Conservation (phyloP, 2,888 invertebrate genomes). For the Chironomus tentans region DNA sequence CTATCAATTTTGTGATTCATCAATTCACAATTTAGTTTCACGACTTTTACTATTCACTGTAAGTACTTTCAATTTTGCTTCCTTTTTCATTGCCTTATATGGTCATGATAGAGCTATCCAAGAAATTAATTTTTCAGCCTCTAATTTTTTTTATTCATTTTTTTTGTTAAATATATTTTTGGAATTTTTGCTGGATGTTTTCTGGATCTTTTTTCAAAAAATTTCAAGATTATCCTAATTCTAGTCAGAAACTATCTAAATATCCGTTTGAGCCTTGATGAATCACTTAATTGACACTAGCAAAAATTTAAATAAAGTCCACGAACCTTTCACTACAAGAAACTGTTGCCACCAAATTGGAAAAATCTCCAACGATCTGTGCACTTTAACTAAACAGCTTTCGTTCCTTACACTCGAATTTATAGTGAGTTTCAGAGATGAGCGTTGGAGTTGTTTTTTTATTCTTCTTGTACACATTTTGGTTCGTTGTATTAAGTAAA, state of each 20-base stretch:
- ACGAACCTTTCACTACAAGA: constrained; percentile 10
- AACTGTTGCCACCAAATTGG: neutral
- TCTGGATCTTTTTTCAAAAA: too few species aligned
- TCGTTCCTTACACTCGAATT: neutral
- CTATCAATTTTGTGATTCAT: neutral
- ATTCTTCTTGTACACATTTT: neutral
- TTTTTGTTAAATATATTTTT: neutral
- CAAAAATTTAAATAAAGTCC: neutral
- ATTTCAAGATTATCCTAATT: neutral
- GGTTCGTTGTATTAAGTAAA: neutral
- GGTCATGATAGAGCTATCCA: neutral
- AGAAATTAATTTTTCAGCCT: neutral
- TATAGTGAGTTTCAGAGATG: constrained; percentile 3
- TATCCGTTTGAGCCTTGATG: neutral
- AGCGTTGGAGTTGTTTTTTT: constrained; percentile 14
- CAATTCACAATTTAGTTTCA: neutral
- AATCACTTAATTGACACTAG: neutral
- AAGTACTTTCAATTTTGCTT: too few species aligned
- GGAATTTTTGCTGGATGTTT: too few species aligned
- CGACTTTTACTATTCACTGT: too few species aligned
- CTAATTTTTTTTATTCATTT: neutral
- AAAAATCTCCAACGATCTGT: constrained; percentile 16
- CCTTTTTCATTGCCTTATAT: neutral
- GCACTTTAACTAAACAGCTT: constrained; percentile 22
- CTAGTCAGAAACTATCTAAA: neutral